Evolutionary conservation across 2,113 vertebrate species (phyloP).

Genomic region (Corythaixoides concolor): DNA sequence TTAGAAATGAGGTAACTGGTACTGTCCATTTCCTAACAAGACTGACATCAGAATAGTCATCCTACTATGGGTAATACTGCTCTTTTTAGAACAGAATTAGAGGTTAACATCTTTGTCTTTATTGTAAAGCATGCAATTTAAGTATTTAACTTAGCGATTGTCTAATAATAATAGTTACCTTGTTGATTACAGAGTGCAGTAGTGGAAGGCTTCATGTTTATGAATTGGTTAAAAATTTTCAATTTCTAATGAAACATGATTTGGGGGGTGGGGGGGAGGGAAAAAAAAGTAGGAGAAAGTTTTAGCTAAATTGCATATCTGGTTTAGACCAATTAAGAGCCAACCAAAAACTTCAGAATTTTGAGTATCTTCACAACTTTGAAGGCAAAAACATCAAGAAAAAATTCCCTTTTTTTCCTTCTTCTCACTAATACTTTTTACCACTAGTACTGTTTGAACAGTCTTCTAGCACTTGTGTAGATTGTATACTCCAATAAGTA

Average conservation of each 20-base stretch:
- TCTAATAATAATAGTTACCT: not conserved
- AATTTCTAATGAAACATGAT: not conserved
- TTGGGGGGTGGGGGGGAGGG: not conserved
- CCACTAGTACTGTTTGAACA: not conserved
- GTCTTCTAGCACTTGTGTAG: slow-evolving; percentile 40
- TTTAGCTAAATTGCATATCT: not conserved
- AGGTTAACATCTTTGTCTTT: slow-evolving; percentile 36
- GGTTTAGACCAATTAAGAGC: not conserved
- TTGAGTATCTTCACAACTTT: not conserved
- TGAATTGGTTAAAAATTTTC: not conserved
- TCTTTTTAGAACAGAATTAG: slow-evolving; percentile 30
- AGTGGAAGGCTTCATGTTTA: slow-evolving; percentile 1
- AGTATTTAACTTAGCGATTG: slow-evolving; percentile 15
- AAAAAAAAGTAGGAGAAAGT: not conserved
- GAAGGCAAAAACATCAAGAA: not conserved
- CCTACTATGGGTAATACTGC: not conserved
- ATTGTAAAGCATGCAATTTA: slow-evolving; percentile 65
- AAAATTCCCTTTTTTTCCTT: fast-evolving
- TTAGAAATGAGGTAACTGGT: slow-evolving; percentile 49
- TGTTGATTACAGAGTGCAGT: not conserved
- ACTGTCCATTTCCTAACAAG: slow-evolving; percentile 61
- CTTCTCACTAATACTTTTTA: not conserved
- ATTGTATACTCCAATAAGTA: not conserved
- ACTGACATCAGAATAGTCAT: slow-evolving; percentile 67
- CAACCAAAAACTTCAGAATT: not conserved